These are phyloP conservation scores for Parelbella ahira DNA, from an alignment of 2,888 invertebrate species.

Conservation along the genomic window DNA sequence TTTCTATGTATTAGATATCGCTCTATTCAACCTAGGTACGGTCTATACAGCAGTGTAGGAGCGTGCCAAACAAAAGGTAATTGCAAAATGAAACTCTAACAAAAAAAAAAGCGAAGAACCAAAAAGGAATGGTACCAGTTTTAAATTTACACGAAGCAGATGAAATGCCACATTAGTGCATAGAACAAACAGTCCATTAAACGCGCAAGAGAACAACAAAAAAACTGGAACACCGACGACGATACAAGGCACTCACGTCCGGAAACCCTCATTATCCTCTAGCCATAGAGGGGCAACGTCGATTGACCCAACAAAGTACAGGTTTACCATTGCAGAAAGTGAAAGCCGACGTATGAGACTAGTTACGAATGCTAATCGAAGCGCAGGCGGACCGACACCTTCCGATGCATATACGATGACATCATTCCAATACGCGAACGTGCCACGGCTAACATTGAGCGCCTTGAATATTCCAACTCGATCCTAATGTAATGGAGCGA, in stretches of 20 bases:
- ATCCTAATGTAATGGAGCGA: conserved; percentile 20
- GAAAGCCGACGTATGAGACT: conserved; percentile 52
- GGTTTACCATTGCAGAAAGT: conserved; percentile 47
- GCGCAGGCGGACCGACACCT: conserved; percentile 40
- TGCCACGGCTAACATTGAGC: conserved; percentile 2
- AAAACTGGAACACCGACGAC: conserved; percentile 4
- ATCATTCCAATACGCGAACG: conserved; percentile 28
- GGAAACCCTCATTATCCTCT: conserved; percentile 23
- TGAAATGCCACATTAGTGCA: too few species aligned
- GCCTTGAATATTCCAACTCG: conserved; percentile 17
- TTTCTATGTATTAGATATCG: too few species aligned
- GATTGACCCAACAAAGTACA: conserved; percentile 20
- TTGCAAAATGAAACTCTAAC: too few species aligned
- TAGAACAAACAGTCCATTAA: neutral
- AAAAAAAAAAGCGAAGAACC: too few species aligned
- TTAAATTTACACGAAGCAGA: too few species aligned
- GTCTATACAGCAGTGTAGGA: too few species aligned
- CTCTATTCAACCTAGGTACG: too few species aligned
- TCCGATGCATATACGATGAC: conserved; percentile 32
- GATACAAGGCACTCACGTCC: conserved; percentile 14
- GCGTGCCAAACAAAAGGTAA: too few species aligned
- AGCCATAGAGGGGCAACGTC: conserved; percentile 16
- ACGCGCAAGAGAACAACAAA: too few species aligned
- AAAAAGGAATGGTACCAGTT: too few species aligned
- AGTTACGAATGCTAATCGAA: conserved; percentile 53